These are phyloP conservation scores for Perodicticus potto DNA, from an alignment of 2,797 vertebrate species.

Conservation along the genomic window DNA sequence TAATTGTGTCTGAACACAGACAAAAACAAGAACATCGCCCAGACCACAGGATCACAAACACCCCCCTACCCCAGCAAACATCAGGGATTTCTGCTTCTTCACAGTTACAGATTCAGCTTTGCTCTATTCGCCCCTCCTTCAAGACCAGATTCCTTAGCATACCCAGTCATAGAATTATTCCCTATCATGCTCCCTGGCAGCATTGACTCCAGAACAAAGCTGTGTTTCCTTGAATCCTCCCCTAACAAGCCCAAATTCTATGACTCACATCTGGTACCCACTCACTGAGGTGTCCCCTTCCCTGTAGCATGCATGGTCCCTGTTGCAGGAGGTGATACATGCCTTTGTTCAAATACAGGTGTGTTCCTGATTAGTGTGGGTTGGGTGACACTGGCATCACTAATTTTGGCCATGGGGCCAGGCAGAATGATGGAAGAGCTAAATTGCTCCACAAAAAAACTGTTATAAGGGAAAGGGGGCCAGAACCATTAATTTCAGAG, in stretches of 20 bases:
- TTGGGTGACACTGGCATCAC: neutral
- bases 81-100: neutral
- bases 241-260: no score
- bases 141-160: neutral
- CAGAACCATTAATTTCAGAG: neutral
- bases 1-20: constrained; percentile 13
- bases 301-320: neutral
- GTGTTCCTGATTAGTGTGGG: neutral
- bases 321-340: neutral
- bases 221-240: neutral
- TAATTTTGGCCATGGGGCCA: neutral
- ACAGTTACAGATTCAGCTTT: neutral
- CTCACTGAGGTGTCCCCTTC: neutral
- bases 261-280: neutral
- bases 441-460: neutral
- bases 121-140: neutral
- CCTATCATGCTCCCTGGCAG: neutral
- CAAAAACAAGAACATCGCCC: neutral
- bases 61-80: neutral
- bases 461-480: neutral
- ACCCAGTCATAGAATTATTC: accelerated
- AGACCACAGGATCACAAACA: neutral
- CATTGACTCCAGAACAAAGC: neutral
- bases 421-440: neutral
- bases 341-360: neutral